These are phyloP conservation scores for Therioaphis trifolii DNA, from an alignment of 2,888 invertebrate species.

Conservation along the genomic window DNA sequence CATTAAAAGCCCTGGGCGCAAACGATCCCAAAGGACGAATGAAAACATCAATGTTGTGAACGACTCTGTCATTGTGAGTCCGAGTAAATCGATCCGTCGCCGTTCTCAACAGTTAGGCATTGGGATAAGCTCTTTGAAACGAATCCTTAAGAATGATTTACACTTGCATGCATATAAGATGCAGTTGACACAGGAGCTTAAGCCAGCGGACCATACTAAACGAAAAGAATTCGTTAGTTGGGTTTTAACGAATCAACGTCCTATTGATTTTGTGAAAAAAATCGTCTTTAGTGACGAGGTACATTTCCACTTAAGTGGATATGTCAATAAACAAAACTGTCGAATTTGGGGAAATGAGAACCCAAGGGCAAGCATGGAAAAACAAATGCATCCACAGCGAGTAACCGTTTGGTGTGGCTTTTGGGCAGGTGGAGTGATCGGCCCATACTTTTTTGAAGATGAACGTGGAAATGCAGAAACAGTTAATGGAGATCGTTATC, in stretches of 20 bases:
- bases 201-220: no score
- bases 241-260: no score
- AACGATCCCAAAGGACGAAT: no score
- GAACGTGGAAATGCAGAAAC: background rate
- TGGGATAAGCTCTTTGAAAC: constrained; percentile 5
- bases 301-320: background rate
- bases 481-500: constrained; percentile 4
- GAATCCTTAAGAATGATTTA: constrained; percentile 40
- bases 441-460: background rate
- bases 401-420: constrained; percentile 9
- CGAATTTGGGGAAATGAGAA: no score
- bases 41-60: background rate
- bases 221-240: no score
- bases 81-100: background rate
- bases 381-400: constrained; percentile 10
- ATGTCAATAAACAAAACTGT: constrained; percentile 14
- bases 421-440: no score
- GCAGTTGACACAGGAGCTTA: constrained; percentile 12
- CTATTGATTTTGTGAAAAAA: no score
- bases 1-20: no score
- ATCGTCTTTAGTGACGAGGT: no score
- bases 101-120: no score
- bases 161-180: constrained; percentile 6
- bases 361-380: background rate
- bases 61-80: background rate